Percentiles rank a stretch among this genome's conserved stretches.
Evolutionary conservation across 2,888 invertebrate genomes (phyloP).

Genomic region (Ferrisia virgata): DNA sequence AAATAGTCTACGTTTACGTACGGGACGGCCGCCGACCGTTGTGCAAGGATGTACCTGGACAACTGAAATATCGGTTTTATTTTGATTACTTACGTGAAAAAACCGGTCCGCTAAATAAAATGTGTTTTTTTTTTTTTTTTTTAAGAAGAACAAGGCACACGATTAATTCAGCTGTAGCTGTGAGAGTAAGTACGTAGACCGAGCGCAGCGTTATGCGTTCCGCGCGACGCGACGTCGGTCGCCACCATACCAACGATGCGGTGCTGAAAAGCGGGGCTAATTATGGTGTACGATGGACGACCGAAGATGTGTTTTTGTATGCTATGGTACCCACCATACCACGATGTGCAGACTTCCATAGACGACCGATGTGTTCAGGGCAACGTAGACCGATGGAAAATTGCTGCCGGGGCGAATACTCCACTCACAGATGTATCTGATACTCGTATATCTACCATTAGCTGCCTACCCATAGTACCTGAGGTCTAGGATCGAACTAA

Average conservation of each 20-base stretch:
- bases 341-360: neutral
- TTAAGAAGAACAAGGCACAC: conserved; percentile 4
- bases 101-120: conserved; percentile 41
- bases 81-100: conserved; percentile 34
- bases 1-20: no score
- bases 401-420: conserved; percentile 20
- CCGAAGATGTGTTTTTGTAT: no score
- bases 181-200: no score
- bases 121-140: no score
- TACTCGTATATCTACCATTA: no score
- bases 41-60: conserved; percentile 11
- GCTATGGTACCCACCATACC: no score
- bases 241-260: no score
- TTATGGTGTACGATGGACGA: no score
- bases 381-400: neutral
- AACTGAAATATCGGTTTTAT: conserved; percentile 40
- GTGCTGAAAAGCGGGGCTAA: neutral
- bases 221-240: neutral
- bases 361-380: neutral
- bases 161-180: conserved; percentile 40
- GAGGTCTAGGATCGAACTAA: no score
- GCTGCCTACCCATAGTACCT: no score
- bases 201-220: neutral
- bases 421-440: no score
- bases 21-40: neutral